Percentiles rank a stretch among this genome's conserved stretches.
phyloP scores from a whole-genome alignment of 2,888 invertebrate species.

The Bimastos eiseni region DNA sequence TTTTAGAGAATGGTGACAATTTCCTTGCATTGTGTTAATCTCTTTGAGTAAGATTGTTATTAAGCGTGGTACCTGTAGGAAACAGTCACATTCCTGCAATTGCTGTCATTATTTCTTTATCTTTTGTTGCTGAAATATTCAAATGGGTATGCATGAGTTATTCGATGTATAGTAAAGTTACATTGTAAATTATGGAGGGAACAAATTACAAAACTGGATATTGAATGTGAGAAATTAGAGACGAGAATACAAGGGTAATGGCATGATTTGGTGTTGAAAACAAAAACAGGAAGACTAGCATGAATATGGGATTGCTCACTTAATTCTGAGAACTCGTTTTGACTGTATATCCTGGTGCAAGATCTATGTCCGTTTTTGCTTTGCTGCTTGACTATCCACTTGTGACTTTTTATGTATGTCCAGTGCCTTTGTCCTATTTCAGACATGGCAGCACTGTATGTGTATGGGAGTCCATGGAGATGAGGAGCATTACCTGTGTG shows the following conservation, averaged over 20 bases:
- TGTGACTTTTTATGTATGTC: neutral
- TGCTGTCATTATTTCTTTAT: neutral
- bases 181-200: too few relatives aligned
- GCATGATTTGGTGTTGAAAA: neutral
- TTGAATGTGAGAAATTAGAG: neutral
- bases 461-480: constrained; percentile 73
- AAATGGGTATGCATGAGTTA: neutral
- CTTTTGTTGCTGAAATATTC: neutral
- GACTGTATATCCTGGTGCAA: too few relatives aligned
- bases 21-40: neutral
- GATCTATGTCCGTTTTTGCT: too few relatives aligned
- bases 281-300: too few relatives aligned
- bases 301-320: too few relatives aligned
- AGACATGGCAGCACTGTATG: constrained; percentile 90
- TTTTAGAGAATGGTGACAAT: neutral
- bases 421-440: neutral
- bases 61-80: neutral
- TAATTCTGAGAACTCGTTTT: too few relatives aligned
- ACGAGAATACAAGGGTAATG: neutral
- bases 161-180: neutral
- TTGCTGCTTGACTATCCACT: too few relatives aligned
- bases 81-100: neutral
- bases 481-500: constrained; percentile 78
- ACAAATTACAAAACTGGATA: too few relatives aligned
- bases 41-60: neutral